Evolutionary conservation across 2,888 invertebrate species (phyloP), one percentile per base, ranked within the genome.

Genomic region (Drosophila kambysellisi): DNA sequence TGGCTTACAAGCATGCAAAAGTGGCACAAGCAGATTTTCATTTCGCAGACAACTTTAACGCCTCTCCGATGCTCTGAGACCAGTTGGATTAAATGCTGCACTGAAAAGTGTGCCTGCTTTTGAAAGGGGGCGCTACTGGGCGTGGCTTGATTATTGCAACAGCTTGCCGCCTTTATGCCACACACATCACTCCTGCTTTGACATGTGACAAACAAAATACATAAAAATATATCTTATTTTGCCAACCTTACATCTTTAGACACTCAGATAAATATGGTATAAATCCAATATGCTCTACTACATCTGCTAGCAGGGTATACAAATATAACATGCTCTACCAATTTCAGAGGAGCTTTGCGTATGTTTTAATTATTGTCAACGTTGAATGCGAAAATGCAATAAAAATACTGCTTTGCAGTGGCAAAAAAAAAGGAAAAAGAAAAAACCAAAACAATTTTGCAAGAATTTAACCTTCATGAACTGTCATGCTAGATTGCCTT

Each of bases 381-480:
- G 74, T 37, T 48, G 37, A 61, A 58, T 70, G 61, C 32, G 58
- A 69, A 46, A 57, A 39, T 60, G 56, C 58, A 46, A 67, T 59
- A 37, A 48, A 60, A 43, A 30, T 33, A 25, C 39, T 30, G 50
- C 43, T n/a, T 12, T 46, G 33, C 33, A 35, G 30, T n/a, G 32
- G 37, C 20, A 61, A 46, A n/a, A 51, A 17, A 37, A 35, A 35
- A 15, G 1, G 6, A 12, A 43, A 20, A 43, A 43, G 12, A 0
- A 46, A 46, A 46, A 25, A 46, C 25, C 20, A 54, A 75, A 85
- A 88, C 83, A 74, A 83, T 83, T 88, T 86, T 81, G 58, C 70
- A 81, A 81, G 82, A 89, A 84, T 87, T 89, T 83, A 86, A 89
- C 86, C 86, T 89, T 86, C 84, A 73, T 71, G 82, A 87, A 80